Evolutionary conservation across 2,888 invertebrate genomes (phyloP), one percentile per base, ranked within the genome.

Genomic region (Sinopyrophorus schimmeli): DNA sequence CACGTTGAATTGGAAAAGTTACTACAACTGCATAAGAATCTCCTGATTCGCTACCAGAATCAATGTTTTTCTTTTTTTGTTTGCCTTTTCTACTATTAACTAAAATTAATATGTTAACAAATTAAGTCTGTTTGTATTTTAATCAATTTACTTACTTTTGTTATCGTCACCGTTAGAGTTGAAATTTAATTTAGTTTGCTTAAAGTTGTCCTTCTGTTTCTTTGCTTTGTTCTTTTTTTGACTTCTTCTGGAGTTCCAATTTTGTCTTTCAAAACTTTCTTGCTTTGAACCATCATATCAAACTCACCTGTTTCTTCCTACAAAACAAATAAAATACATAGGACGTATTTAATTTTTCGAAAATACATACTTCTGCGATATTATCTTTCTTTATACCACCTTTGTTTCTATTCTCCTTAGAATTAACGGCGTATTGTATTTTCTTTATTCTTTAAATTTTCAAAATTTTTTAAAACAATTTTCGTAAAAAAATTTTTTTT

Each of bases 101-200:
- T n/a, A n/a, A n/a, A n/a, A n/a, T n/a, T n/a, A n/a, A n/a, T n/a
- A n/a, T n/a, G n/a, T n/a, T n/a, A n/a, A n/a, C n/a, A n/a, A n/a
- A n/a, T n/a, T n/a, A n/a, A n/a, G n/a, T n/a, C n/a, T n/a, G n/a
- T n/a, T n/a, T n/a, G n/a, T n/a, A n/a, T n/a, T n/a, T n/a, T n/a
- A n/a, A n/a, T n/a, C n/a, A n/a, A n/a, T n/a, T n/a, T n/a, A n/a
- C n/a, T n/a, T 77, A 66, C 59, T 76, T 24, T 51, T 51, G 5
- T 37, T 32, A 2, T 42, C 39, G 4, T 40, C 41, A 3, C 18
- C 20, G 15, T 39, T 47, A 7, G 17, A 1, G 64, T 82, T 81
- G 64, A 90, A 90, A 10, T 71, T 74, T 20, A 91, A 72, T 64
- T 87, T 91, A 0, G 84, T 77, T 72, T 91, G 91, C 64, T 89